Conservation (phyloP, 2,113 vertebrate genomes). For the Anarrhichthys ocellatus region DNA sequence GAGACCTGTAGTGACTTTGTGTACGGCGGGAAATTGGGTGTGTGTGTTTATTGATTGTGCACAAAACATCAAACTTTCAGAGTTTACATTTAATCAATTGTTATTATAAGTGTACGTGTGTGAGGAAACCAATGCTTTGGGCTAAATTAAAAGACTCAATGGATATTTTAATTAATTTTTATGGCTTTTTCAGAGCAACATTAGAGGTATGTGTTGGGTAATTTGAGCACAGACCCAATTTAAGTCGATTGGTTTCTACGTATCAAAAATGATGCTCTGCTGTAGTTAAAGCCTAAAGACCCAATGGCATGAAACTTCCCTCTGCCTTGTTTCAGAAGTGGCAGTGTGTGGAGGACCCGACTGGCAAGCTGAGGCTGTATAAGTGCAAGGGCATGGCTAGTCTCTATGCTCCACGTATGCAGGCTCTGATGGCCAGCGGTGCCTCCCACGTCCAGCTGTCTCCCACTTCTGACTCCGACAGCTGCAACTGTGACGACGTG, state of each 20-base stretch:
- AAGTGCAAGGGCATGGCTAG: slow-evolving; percentile 90
- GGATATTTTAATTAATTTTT: not conserved
- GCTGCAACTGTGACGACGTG: slow-evolving; percentile 84
- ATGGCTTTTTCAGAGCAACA: not conserved
- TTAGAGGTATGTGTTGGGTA: not conserved
- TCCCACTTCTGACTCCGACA: slow-evolving; percentile 63
- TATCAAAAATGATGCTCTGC: not conserved
- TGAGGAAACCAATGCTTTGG: slow-evolving; percentile 4
- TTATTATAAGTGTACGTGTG: not conserved
- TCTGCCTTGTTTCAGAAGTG: slow-evolving; percentile 87
- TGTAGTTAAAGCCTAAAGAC: not conserved
- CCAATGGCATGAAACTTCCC: not conserved
- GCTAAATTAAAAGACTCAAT: not conserved
- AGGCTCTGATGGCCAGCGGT: slow-evolving; percentile 84
- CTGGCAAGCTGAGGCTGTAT: slow-evolving; percentile 92
- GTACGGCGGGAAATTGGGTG: not conserved
- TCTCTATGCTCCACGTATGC: slow-evolving; percentile 79
- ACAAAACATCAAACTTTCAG: not conserved
- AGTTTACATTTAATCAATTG: not conserved
- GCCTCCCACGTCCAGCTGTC: slow-evolving; percentile 80
- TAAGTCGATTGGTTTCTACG: not conserved
- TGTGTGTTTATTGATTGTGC: not conserved
- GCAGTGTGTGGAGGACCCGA: slow-evolving; percentile 94
- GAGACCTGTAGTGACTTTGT: not conserved
- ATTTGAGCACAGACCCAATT: not conserved